These are phyloP conservation scores for Charadrius vociferus DNA, from an alignment of 2,113 vertebrate genomes.

Conservation along the genomic window DNA sequence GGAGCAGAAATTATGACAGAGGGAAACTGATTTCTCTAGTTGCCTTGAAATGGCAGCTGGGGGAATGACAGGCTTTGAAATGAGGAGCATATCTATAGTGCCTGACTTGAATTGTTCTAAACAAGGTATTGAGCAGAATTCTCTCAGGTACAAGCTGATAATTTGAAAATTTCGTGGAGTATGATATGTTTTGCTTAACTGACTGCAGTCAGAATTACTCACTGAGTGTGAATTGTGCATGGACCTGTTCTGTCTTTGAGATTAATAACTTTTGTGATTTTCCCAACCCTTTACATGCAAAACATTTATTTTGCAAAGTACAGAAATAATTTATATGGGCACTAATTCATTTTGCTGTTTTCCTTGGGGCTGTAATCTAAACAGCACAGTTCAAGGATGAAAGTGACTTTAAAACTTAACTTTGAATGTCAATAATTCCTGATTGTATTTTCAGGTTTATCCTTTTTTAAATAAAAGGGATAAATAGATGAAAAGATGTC, in stretches of 20 bases:
- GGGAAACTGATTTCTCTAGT: conserved; percentile 27
- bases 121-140: background rate
- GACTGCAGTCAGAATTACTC: background rate
- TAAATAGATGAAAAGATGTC: background rate
- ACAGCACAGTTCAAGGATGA: background rate
- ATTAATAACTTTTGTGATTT: background rate
- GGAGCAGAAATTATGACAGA: conserved; percentile 23
- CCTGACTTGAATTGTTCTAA: background rate
- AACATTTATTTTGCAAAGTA: background rate
- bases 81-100: background rate
- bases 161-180: background rate
- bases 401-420: background rate
- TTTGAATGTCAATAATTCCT: background rate
- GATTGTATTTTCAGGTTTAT: background rate
- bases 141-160: background rate
- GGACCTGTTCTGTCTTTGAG: background rate
- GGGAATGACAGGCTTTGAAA: conserved; percentile 18
- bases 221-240: background rate
- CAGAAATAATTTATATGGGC: too few species aligned
- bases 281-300: background rate
- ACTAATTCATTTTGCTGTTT: background rate
- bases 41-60: conserved; percentile 35
- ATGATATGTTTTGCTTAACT: background rate
- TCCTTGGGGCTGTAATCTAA: background rate
- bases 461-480: background rate